Evolutionary conservation across 2,113 vertebrate species (phyloP), one percentile per base, ranked within the genome.

Genomic region (Lycaon pictus): DNA sequence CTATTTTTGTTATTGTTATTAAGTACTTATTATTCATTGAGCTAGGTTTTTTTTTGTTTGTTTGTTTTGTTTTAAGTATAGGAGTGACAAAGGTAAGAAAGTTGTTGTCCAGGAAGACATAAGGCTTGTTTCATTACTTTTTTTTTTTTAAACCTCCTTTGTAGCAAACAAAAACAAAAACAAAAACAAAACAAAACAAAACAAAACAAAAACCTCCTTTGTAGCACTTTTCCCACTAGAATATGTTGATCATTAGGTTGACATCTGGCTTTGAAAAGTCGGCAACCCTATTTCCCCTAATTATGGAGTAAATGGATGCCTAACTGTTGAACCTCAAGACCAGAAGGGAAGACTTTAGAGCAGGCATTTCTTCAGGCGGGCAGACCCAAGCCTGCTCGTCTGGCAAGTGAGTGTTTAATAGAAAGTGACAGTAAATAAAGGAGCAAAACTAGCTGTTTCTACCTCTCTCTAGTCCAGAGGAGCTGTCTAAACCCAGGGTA

Each of bases 261-360:
- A 96, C 83, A 60, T 56, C 25, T 88, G 53, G 51, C 62, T 95
- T 84, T 90, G n/a, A 82, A 87, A 96, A 88, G 29, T 63, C 9
- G 58, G 53, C 74, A 74, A 25, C 43, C 12, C 16, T n/a, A 43
- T 84, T 74, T 93, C 29, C 48, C 19, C 20, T 72, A 53, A n/a
- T 23, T 82, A 62, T 32, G 32, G 15, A 79, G 27, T 22, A 16
- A 12, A 29, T 35, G n/a, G 29, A 81, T 81, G 62, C 53, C 56
- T 29, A 25, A 7, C 17, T 35, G 8, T 51, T 53, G 55, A 90
- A 29, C 29, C n/a, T 56, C 29, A 8, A 55, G 56, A 43, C 58
- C 29, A 53, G 35, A 85, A 91, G 12, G 19, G 67, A 74, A 16
- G 81, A 81, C 20, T 72, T 27, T 23, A 56, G 48, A 91, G 65